These are phyloP conservation scores for silkworm (Bombyx mori) DNA, from an alignment of 1,140 invertebrate species.

Conservation along the genomic window DNA sequence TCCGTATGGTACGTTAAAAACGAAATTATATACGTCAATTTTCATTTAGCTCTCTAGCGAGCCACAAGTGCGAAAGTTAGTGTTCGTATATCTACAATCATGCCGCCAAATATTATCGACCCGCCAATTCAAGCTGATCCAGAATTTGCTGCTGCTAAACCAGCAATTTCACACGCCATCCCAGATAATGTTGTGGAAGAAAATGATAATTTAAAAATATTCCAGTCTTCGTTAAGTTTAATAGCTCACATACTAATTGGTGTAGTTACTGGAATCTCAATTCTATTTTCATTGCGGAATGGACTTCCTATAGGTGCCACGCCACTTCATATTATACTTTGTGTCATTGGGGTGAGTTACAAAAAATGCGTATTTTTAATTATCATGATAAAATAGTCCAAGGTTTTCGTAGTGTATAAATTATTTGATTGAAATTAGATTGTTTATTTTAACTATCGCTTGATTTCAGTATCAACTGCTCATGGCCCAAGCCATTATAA, in stretches of 20 bases:
- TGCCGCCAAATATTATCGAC: conserved; percentile 23
- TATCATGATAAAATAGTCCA: no score
- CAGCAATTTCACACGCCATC: neutral
- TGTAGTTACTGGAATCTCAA: conserved; percentile 20
- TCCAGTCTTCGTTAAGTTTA: conserved; percentile 26
- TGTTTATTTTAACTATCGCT: neutral
- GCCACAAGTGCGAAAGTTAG: no score
- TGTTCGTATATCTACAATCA: conserved; percentile 8
- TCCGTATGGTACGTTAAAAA: no score
- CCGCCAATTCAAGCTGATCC: conserved; percentile 12
- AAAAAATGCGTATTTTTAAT: no score
- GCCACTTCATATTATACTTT: conserved; percentile 30
- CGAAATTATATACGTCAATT: no score
- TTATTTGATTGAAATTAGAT: neutral
- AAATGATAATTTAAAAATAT: conserved; percentile 21
- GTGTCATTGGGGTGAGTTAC: conserved; percentile 38
- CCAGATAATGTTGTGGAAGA: neutral
- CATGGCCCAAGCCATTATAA: conserved; percentile 47
- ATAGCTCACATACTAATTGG: conserved; percentile 35
- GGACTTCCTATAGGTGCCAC: conserved; percentile 25
- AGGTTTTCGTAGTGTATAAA: no score
- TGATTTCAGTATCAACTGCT: conserved; percentile 57
- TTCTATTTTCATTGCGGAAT: conserved; percentile 32
- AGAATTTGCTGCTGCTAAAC: conserved; percentile 1
- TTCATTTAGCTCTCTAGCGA: conserved; percentile 20